Conservation (phyloP, 2,113 vertebrate species). For the human region GRCh38 chr5:100274501-100275000, state of each 20-base stretch:
- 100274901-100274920: neutral
- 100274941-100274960: neutral
- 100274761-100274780: neutral
- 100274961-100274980: neutral
- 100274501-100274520: neutral
- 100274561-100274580: neutral
- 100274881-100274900: neutral
- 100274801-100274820: neutral
- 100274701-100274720: neutral
- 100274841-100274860: neutral
- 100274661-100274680: neutral
- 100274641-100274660: neutral
- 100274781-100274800: neutral
- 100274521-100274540: neutral
- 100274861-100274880: neutral
- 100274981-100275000: neutral
- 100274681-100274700: neutral
- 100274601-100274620: neutral
- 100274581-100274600: neutral
- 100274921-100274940: neutral
- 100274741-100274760: neutral
- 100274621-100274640: neutral
- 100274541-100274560: neutral
- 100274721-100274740: neutral
- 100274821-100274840: neutral